These are phyloP conservation scores for Channa argus DNA, from an alignment of 2,113 vertebrate genomes.

Conservation along the genomic window DNA sequence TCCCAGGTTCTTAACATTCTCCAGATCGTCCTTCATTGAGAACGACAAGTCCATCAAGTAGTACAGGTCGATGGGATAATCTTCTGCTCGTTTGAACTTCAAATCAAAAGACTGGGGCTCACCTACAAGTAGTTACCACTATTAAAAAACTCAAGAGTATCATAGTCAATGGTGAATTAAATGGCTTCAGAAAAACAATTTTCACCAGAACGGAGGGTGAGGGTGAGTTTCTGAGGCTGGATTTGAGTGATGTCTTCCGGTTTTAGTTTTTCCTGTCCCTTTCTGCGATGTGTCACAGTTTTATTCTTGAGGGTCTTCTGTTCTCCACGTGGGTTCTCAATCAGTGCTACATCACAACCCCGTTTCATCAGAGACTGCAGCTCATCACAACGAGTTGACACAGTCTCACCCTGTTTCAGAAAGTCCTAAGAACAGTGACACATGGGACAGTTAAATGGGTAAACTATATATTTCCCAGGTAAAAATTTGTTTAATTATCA, in stretches of 20 bases:
- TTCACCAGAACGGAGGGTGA: slow-evolving; percentile 91
- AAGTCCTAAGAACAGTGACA: slow-evolving; percentile 79
- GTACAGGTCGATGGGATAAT: slow-evolving; percentile 98
- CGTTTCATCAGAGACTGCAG: slow-evolving; percentile 88
- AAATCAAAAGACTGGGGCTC: slow-evolving; percentile 91
- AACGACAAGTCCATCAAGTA: slow-evolving; percentile 99
- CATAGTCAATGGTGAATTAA: no score
- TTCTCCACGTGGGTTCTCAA: slow-evolving; percentile 90
- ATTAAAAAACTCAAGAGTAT: background rate
- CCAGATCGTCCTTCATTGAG: slow-evolving; percentile 98
- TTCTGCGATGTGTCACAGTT: slow-evolving; percentile 89
- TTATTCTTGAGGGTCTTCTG: slow-evolving; percentile 81
- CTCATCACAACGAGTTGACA: slow-evolving; percentile 94
- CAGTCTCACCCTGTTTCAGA: slow-evolving; percentile 94
- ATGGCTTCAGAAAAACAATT: background rate
- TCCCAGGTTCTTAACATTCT: slow-evolving; percentile 97
- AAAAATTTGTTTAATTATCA: no score
- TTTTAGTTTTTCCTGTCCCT: slow-evolving; percentile 84
- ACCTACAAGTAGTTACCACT: slow-evolving; percentile 77
- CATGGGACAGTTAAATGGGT: background rate
- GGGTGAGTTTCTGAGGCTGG: slow-evolving; percentile 91
- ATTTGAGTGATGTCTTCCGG: slow-evolving; percentile 96
- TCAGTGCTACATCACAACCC: slow-evolving; percentile 84
- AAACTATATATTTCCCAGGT: background rate
- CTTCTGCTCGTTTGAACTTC: slow-evolving; percentile 96